phyloP scores from a whole-genome alignment of 2,113 vertebrate species.

The Actinemys pallida region DNA sequence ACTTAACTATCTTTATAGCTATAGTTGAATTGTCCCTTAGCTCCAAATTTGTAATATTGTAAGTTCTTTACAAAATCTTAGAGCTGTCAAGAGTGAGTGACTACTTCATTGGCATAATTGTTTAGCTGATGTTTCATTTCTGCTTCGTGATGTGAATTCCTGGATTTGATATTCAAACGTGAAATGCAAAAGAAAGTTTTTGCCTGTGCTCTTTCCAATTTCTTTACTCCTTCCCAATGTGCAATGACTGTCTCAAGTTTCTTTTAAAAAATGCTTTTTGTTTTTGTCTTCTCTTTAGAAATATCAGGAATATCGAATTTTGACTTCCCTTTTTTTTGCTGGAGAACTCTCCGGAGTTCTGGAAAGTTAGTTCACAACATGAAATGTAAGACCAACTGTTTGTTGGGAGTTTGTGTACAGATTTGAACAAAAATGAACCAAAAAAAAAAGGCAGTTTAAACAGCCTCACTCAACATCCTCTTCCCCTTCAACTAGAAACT shows the following conservation, averaged over 20 bases:
- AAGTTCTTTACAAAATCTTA: background rate
- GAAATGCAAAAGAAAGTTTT: background rate
- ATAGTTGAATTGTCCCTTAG: background rate
- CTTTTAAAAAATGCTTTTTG: background rate
- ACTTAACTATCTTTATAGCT: background rate
- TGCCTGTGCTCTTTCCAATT: background rate
- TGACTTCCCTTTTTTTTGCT: background rate
- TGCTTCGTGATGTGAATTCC: background rate
- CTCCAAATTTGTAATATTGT: background rate
- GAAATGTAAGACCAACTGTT: background rate
- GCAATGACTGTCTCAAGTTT: background rate
- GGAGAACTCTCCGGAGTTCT: background rate
- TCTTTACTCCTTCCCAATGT: background rate
- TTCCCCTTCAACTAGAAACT: slow-evolving; percentile 3
- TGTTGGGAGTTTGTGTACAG: background rate
- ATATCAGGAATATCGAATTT: background rate
- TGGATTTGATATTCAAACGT: background rate
- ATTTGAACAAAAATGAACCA: slow-evolving; percentile 11
- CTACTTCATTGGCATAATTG: too few species aligned
- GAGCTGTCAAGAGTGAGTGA: background rate
- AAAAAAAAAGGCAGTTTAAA: background rate
- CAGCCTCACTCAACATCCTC: background rate
- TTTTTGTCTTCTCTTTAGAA: background rate
- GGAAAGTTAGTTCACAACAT: background rate
- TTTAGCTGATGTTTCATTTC: too few species aligned